Evolutionary conservation across 2,113 vertebrate genomes (phyloP).

Genomic region (Nycticorax nycticorax): DNA sequence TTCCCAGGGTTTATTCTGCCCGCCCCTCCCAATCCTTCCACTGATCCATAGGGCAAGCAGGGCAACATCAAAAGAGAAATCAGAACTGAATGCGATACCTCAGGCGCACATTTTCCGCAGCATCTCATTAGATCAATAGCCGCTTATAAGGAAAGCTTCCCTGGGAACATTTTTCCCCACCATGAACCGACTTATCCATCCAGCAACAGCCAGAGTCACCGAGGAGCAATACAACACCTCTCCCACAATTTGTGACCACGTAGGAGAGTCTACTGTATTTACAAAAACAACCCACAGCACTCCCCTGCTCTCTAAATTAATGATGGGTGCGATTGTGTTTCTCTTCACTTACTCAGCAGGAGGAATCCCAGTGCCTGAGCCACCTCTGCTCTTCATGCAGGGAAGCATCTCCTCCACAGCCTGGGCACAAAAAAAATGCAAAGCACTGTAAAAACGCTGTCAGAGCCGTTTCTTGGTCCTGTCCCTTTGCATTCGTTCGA

Average conservation of each 20-base stretch:
- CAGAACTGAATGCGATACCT: neutral
- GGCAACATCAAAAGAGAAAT: neutral
- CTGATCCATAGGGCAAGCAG: neutral
- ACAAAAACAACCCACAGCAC: neutral
- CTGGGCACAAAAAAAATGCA: neutral
- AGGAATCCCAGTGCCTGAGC: neutral
- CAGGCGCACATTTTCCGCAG: neutral
- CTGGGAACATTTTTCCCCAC: neutral
- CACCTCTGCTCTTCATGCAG: neutral
- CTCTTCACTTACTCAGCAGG: neutral
- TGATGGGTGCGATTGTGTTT: neutral
- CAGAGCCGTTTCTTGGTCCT: neutral
- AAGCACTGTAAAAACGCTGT: neutral
- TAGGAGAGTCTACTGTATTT: neutral
- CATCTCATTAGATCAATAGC: neutral
- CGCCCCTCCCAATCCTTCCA: neutral
- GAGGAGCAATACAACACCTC: neutral
- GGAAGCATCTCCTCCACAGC: neutral
- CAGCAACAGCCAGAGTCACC: neutral
- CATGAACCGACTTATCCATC: neutral
- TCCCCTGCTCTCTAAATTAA: neutral
- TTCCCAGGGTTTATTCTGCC: neutral
- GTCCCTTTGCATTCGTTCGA: accelerated
- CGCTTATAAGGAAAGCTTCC: neutral
- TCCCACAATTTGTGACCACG: neutral